These are phyloP conservation scores for Autographa pulchrina DNA, from an alignment of 2,888 invertebrate genomes.

Conservation along the genomic window DNA sequence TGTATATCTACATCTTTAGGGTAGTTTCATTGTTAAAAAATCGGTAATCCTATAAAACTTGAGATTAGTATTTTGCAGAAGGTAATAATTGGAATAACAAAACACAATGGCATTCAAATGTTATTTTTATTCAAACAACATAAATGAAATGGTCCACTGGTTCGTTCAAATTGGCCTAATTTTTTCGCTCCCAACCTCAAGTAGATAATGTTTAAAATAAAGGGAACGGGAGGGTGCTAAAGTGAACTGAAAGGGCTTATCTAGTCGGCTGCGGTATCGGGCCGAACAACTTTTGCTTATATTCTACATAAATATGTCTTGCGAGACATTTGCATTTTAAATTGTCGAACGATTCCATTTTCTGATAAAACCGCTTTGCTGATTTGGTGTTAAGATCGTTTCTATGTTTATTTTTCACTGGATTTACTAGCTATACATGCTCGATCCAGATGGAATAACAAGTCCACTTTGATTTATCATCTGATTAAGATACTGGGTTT, in stretches of 20 bases:
- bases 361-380: conserved; percentile 55
- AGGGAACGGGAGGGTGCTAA: conserved; percentile 60
- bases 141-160: conserved; percentile 52
- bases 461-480: not conserved
- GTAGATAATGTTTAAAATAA: conserved; percentile 77
- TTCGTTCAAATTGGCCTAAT: conserved; percentile 54
- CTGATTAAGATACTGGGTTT: conserved; percentile 1
- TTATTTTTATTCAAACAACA: conserved; percentile 36
- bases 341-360: conserved; percentile 56
- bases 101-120: conserved; percentile 26
- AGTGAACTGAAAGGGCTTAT: conserved; percentile 69
- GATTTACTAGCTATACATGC: conserved; percentile 25
- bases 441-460: not conserved
- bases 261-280: conserved; percentile 74
- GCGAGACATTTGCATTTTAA: conserved; percentile 55
- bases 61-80: not conserved
- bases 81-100: conserved; percentile 21
- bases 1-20: not conserved
- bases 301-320: conserved; percentile 63
- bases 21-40: not conserved
- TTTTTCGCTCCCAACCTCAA: conserved; percentile 61
- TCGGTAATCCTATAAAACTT: no score
- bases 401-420: conserved; percentile 37
- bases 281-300: conserved; percentile 67
- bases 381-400: conserved; percentile 31